A percentile compares a stretch with the other conserved stretches of the same genome.
Evolutionary conservation across 2,113 vertebrate species (phyloP).

Genomic region (Saguinus midas): DNA sequence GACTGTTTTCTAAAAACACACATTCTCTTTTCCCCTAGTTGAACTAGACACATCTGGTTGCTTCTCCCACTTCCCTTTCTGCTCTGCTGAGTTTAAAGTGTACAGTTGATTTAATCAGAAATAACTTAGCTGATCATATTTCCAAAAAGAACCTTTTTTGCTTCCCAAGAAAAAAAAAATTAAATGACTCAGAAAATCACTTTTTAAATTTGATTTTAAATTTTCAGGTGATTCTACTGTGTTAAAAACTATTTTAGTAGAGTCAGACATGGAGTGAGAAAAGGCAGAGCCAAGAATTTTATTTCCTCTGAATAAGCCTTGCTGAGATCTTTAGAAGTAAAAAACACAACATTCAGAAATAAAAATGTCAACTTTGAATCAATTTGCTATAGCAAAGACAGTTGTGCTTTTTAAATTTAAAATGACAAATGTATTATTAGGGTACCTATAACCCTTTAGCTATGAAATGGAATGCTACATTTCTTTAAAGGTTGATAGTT

Average conservation of each 20-base stretch:
- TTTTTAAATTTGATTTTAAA: neutral
- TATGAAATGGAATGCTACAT: slow-evolving; percentile 12
- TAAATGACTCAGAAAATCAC: slow-evolving; percentile 1
- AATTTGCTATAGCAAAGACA: neutral
- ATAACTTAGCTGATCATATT: slow-evolving; percentile 32
- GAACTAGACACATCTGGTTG: neutral
- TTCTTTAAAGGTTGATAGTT: slow-evolving; percentile 44
- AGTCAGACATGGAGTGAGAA: neutral
- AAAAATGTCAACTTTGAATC: neutral
- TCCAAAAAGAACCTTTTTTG: neutral
- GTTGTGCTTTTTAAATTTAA: neutral
- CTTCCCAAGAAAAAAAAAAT: neutral
- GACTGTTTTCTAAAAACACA: slow-evolving; percentile 50
- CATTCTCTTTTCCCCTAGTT: neutral
- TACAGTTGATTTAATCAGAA: neutral
- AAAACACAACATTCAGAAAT: neutral
- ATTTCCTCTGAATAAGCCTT: neutral
- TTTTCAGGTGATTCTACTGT: neutral
- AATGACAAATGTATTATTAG: neutral
- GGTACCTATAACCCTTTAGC: neutral
- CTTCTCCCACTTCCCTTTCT: neutral
- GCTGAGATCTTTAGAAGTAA: neutral
- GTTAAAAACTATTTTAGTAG: neutral
- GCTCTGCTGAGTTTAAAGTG: neutral
- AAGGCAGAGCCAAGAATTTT: neutral